Base-by-base conservation (phyloP, 2,797 vertebrate genomes). In the Cynodonichthys magdalenae region DNA sequence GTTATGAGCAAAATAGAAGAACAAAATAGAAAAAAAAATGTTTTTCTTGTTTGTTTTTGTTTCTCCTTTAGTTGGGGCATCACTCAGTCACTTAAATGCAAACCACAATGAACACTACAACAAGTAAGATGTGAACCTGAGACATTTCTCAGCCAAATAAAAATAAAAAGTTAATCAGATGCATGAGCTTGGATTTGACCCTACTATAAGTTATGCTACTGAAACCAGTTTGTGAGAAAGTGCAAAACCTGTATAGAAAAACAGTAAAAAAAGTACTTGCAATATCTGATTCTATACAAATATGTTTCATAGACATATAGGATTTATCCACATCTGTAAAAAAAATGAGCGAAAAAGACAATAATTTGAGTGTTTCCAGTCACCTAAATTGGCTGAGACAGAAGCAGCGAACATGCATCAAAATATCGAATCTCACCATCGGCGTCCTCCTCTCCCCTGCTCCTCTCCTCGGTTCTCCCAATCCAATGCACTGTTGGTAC, bases 401-500 rank as follows among this genome's bases (percentile, higher is more conserved):
- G 71, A 85, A 73, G 78, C 75, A 77, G 69, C 80, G 52, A 71
- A 55, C 82, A 59, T 17, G 50, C 73, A 79, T 89, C 80, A 85
- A 84, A 82, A 88, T 85, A 87, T 81, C 28, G 56, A 84, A 80
- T 86, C 71, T 85, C 66, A 61, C 77, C 77, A 74, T 71, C 50
- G 42, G 70, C 36, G n/a, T 72, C 69, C 41, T 36, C 55, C 56
- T 63, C 72, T 17, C 47, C 39, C 46, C 42, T 17, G 14, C 68
- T 59, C 39, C 46, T 54, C 67, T 62, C 59, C 57, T 71, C 52
- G 45, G 6, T 73, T 77, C 70, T 50, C 56, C 65, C 51, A 47
- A 46, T 75, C 66, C 84, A 66, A 49, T 75, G 73, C 58, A 67
- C 65, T 81, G 79, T 82, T 80, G 59, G 78, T 71, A 72, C 83